Base-by-base conservation (phyloP, 2,797 vertebrate species). In the Margarornis squamiger region DNA sequence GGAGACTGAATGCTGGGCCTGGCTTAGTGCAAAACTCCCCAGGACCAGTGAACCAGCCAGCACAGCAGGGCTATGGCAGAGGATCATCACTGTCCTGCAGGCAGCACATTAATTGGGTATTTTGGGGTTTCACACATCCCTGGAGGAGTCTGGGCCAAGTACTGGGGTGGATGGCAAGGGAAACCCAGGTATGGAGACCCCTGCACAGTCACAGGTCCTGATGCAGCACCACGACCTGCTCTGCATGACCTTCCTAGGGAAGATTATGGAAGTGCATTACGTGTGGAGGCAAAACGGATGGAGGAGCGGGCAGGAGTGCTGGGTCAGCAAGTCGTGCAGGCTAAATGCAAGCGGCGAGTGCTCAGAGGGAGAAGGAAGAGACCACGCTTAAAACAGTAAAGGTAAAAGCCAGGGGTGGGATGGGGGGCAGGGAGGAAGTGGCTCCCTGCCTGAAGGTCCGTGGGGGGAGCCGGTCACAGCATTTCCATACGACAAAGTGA, bases 21-120 rank as follows among this genome's bases (percentile, higher is more conserved):
- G 59, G 36, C 49, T 84, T 20, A 32, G 45, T 14, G 34, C 62
- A 58, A 14, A 70, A 51, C 68, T 76, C n/a, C 30, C 6, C 0
- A 0, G n/a, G 41, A 57, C 51, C 29, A 32, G 24, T 0, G 0
- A 43, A 18, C 5, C 0, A 0, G 63, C 48, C 0, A 0, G 71
- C 71, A 21, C n/a, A 58, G 49, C 2, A 0, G 49, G 13, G 13
- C 11, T 30, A 13, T 21, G 0, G 0, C 71, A 66, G 46, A 52
- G 41, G 23, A 58, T 23, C 63, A 62, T 24, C 6, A 1, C 49
- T 20, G 2, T 41, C 48, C 26, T 51, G 30, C 55, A 49, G 59
- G 26, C 80, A 86, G 29, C 24, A 36, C 52, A 68, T 30, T 24
- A 29, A 27, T 30, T 4, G 22, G 43, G 6, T n/a, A 29, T 55